Percentiles rank a stretch among this genome's conserved stretches.
These are phyloP conservation scores for Anthoptus insignis DNA, from an alignment of 2,888 invertebrate genomes.

Conservation along the genomic window DNA sequence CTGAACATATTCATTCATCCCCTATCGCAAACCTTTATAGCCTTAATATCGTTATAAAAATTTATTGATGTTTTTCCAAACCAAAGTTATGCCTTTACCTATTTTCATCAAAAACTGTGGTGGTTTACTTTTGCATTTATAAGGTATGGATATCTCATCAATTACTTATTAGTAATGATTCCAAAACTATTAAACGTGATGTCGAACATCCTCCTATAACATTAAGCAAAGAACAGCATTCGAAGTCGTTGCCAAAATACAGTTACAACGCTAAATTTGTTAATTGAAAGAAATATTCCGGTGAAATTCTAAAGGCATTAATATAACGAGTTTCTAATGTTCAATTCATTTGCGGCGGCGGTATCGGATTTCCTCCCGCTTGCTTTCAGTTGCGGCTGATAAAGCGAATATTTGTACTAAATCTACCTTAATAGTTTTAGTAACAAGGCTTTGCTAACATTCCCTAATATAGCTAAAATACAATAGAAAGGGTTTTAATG, in stretches of 20 bases:
- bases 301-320: slow-evolving; percentile 47
- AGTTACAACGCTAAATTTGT: not conserved
- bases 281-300: not conserved
- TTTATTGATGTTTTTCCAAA: too few species aligned
- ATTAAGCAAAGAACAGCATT: not conserved
- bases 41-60: too few species aligned
- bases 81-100: too few species aligned
- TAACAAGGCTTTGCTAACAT: not conserved
- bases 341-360: slow-evolving; percentile 65
- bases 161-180: too few species aligned
- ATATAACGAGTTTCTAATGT: slow-evolving; percentile 80
- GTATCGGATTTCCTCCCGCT: slow-evolving; percentile 63
- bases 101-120: too few species aligned
- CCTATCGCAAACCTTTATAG: too few species aligned
- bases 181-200: not conserved
- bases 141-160: too few species aligned
- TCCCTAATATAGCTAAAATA: not conserved
- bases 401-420: slow-evolving; percentile 5
- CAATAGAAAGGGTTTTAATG: not conserved
- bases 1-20: too few species aligned
- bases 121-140: too few species aligned
- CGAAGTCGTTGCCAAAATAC: not conserved
- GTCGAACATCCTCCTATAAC: too few species aligned
- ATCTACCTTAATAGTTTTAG: slow-evolving; percentile 8
- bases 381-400: slow-evolving; percentile 28